Evolutionary conservation across 2,797 vertebrate genomes (phyloP), one percentile per base, ranked within the genome.

Genomic region (Bovichtus diacanthus): DNA sequence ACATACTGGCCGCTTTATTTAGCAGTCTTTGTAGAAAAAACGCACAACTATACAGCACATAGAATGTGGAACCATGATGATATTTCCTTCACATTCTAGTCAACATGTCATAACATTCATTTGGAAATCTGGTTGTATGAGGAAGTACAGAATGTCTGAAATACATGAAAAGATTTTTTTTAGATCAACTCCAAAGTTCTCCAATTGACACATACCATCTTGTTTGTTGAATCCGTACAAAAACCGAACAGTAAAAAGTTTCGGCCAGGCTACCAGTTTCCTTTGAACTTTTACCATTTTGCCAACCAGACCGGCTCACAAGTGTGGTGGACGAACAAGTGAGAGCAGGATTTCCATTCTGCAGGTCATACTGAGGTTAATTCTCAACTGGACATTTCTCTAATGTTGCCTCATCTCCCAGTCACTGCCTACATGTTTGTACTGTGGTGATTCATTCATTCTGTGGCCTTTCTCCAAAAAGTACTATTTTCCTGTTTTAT

Each of bases 401-500:
- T 25, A 25, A 44, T 2, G 9, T 78, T 73, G 13, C 68, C 29
- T 86, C 68, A 76, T 71, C 49, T 68, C 19, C 25, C 51, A 66
- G 59, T 61, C 41, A 39, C 38, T 72, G 46, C 6, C 39, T 63
- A 44, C 49, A 44, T 61, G 43, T 34, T 16, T 64, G 9, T 11
- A 13, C 49, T 43, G 53, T 34, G 41, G 23, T 39, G 55, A 71
- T 60, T 82, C 63, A 73, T 68, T 80, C 50, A 78, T 51, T 55
- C 19, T 51, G 19, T 18, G 41, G 25, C 36, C 23, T 46, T 56
- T 62, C 43, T 70, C 60, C 54, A 38, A 39, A 73, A n/a, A 75
- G 74, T 56, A 60, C 23, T 15, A 10, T 4, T 25, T 51, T 74
- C 65, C 53, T 70, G 38, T 58, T 70, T 16, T 15, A 16, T 15